phyloP scores from a whole-genome alignment of 2,113 vertebrate species.

The Daphoenositta chrysoptera region DNA sequence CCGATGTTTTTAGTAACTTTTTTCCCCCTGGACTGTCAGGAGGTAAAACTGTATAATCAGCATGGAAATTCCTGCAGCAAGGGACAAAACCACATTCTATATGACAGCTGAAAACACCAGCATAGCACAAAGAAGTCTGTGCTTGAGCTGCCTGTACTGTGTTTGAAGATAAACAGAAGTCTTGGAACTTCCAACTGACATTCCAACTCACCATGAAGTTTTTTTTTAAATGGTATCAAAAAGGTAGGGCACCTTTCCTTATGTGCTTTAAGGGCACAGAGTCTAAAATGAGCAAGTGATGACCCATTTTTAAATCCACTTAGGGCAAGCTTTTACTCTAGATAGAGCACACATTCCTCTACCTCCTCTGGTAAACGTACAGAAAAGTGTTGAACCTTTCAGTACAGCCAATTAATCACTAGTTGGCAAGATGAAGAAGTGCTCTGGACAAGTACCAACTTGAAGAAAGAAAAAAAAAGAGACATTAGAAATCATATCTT shows the following conservation, averaged over 20 bases:
- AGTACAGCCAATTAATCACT: slow-evolving; percentile 58
- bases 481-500: slow-evolving; percentile 33
- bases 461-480: not conserved
- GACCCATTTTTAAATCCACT: slow-evolving; percentile 53
- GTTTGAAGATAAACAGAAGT: slow-evolving; percentile 9
- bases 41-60: not conserved
- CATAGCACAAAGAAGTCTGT: not conserved
- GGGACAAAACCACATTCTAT: not conserved
- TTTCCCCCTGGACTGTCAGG: not conserved
- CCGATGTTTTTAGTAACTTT: not conserved
- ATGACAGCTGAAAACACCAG: not conserved
- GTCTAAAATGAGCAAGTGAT: slow-evolving; percentile 10
- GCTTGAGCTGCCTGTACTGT: not conserved
- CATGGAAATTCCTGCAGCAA: not conserved
- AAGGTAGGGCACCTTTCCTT: slow-evolving; percentile 1
- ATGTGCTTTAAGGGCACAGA: not conserved
- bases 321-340: not conserved
- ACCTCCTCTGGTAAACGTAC: slow-evolving; percentile 38
- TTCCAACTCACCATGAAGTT: not conserved
- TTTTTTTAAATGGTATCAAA: not conserved
- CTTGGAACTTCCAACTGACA: not conserved
- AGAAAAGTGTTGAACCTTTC: slow-evolving; percentile 57
- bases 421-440: slow-evolving; percentile 62
- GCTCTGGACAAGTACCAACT: slow-evolving; percentile 43
- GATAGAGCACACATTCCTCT: slow-evolving; percentile 25